A percentile compares a stretch with the other conserved stretches of the same genome.
phyloP scores from a whole-genome alignment of 2,113 vertebrate species.

The Hydrolagus affinis region DNA sequence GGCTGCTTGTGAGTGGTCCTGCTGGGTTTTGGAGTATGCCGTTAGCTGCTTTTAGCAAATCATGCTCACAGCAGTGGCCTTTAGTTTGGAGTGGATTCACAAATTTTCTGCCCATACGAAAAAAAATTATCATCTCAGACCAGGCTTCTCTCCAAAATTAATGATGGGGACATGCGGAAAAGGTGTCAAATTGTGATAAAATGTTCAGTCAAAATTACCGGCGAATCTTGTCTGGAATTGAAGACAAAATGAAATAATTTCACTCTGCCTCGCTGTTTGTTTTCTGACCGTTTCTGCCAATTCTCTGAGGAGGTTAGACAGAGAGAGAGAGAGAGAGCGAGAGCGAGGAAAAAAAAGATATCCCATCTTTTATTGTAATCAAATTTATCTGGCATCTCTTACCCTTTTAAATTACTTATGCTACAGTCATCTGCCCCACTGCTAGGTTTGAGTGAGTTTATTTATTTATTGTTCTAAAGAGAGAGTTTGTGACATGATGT shows the following conservation, averaged over 20 bases:
- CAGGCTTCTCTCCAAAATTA: constrained; percentile 47
- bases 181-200: constrained; percentile 63
- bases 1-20: constrained; percentile 43
- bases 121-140: constrained; percentile 35
- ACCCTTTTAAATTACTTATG: constrained; percentile 71
- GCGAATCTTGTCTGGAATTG: constrained; percentile 61
- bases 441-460: constrained; percentile 61
- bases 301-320: constrained; percentile 54
- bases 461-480: constrained; percentile 76
- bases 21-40: constrained; percentile 54
- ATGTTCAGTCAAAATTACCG: constrained; percentile 52
- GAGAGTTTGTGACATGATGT: constrained; percentile 71
- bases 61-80: constrained; percentile 51
- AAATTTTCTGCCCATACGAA: constrained; percentile 53
- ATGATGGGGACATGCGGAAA: constrained; percentile 54
- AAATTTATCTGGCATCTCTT: constrained; percentile 79
- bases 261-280: constrained; percentile 61
- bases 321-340: constrained; percentile 29
- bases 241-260: constrained; percentile 62
- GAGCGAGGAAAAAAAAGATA: constrained; percentile 71
- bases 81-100: constrained; percentile 51
- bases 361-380: constrained; percentile 87
- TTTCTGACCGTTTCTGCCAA: constrained; percentile 75
- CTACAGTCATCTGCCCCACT: constrained; percentile 63
- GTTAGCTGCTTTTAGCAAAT: constrained; percentile 54